These are phyloP conservation scores for Suillia variegata DNA, from an alignment of 2,888 invertebrate species.

Conservation along the genomic window DNA sequence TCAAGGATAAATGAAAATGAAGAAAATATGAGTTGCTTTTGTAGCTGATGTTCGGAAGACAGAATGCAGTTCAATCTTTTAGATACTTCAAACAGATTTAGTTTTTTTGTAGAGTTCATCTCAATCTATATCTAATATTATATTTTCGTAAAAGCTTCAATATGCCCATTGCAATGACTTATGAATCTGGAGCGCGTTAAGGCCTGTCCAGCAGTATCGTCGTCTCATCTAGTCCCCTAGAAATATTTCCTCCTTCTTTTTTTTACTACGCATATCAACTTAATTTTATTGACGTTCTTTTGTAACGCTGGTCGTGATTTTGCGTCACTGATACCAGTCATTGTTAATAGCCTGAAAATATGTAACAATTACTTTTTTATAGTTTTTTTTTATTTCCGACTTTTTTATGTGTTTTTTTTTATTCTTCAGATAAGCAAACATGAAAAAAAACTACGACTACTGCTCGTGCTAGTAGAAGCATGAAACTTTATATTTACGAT, in stretches of 20 bases:
- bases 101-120: background rate
- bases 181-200: no score
- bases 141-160: no score
- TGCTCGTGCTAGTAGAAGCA: no score
- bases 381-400: background rate
- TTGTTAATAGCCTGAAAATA: background rate
- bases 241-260: no score
- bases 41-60: background rate
- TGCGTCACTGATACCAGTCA: background rate
- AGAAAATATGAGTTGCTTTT: background rate
- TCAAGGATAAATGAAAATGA: conserved; percentile 22
- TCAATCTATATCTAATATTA: no score
- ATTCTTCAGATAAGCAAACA: background rate
- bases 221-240: no score
- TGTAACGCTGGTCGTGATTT: background rate
- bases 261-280: no score
- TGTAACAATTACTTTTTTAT: conserved; percentile 6
- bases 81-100: background rate
- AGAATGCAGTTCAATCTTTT: background rate
- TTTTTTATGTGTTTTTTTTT: background rate
- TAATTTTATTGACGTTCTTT: background rate
- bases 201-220: no score
- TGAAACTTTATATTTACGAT: background rate
- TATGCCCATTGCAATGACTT: no score
- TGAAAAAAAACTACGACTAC: no score